Evolutionary conservation across 2,888 invertebrate genomes (phyloP).

Genomic region (Nezara viridula): DNA sequence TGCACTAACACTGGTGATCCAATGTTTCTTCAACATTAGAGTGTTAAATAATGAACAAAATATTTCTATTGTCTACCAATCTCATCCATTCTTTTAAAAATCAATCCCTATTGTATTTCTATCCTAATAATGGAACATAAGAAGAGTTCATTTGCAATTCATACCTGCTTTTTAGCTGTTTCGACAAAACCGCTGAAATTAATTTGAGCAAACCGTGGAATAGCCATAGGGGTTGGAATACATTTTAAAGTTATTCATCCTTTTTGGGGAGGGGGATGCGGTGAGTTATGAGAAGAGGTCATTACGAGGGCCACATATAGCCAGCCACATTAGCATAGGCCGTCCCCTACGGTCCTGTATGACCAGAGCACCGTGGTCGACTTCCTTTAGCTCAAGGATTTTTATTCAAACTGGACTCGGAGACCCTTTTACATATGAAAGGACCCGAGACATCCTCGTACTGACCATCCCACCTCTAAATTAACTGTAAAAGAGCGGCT

Average conservation of each 20-base stretch:
- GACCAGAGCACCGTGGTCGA: neutral
- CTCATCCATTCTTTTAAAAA: neutral
- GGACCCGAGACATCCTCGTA: slow-evolving; percentile 3
- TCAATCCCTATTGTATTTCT: neutral
- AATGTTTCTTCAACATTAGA: too few relatives aligned
- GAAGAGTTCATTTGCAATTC: slow-evolving; percentile 5
- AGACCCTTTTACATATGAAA: slow-evolving; percentile 56
- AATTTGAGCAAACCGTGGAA: neutral
- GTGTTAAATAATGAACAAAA: too few relatives aligned
- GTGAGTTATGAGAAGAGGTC: slow-evolving; percentile 46
- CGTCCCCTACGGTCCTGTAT: neutral
- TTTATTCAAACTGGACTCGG: slow-evolving; percentile 56
- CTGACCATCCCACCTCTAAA: neutral
- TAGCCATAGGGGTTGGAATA: neutral
- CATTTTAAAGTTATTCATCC: slow-evolving; percentile 38
- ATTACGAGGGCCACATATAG: slow-evolving; percentile 15
- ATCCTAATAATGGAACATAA: neutral
- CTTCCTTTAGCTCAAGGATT: slow-evolving; percentile 47
- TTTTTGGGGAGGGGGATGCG: neutral
- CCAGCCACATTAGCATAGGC: neutral
- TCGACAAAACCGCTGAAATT: slow-evolving; percentile 14
- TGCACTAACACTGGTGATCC: too few relatives aligned
- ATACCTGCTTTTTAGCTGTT: slow-evolving; percentile 30
- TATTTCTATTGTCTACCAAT: neutral
- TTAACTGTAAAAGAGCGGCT: slow-evolving; percentile 56